phyloP scores from a whole-genome alignment of 2,888 invertebrate species.

The Caenorhabditis macrosperma region DNA sequence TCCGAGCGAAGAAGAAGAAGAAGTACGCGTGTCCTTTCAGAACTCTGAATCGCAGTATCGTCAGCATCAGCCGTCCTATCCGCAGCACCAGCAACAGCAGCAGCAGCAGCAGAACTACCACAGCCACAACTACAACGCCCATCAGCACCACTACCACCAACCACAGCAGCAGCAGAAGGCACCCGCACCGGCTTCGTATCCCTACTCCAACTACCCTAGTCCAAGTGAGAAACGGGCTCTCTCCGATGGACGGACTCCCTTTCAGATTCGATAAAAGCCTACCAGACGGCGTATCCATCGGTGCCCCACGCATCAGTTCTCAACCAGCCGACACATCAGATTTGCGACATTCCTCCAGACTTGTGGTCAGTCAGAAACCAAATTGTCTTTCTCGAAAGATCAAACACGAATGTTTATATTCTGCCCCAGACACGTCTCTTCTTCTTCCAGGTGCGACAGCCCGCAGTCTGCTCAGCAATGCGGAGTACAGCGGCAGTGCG shows the following conservation, averaged over 20 bases:
- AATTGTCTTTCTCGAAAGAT: no score
- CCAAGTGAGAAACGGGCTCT: no score
- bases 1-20: no score
- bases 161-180: conserved; percentile 39
- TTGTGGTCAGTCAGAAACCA: conserved; percentile 58
- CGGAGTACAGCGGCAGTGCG: conserved; percentile 74
- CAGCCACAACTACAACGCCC: conserved; percentile 30
- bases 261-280: conserved; percentile 64
- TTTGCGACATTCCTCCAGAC: conserved; percentile 72
- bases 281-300: conserved; percentile 61
- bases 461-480: conserved; percentile 75
- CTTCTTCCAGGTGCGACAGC: conserved; percentile 71
- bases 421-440: no score
- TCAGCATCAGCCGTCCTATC: conserved; percentile 45
- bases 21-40: conserved; percentile 10
- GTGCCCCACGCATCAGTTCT: conserved; percentile 49
- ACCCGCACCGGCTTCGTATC: conserved; percentile 31
- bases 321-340: conserved; percentile 52
- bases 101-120: conserved; percentile 32
- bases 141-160: conserved; percentile 46
- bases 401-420: no score
- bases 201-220: conserved; percentile 40
- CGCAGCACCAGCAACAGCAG: conserved; percentile 10
- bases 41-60: conserved; percentile 49
- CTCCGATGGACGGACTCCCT: background rate